Percentiles rank a stretch among this genome's conserved stretches.
These are phyloP conservation scores for Monodelphis domestica DNA, from an alignment of 2,797 vertebrate species.

Conservation along the genomic window DNA sequence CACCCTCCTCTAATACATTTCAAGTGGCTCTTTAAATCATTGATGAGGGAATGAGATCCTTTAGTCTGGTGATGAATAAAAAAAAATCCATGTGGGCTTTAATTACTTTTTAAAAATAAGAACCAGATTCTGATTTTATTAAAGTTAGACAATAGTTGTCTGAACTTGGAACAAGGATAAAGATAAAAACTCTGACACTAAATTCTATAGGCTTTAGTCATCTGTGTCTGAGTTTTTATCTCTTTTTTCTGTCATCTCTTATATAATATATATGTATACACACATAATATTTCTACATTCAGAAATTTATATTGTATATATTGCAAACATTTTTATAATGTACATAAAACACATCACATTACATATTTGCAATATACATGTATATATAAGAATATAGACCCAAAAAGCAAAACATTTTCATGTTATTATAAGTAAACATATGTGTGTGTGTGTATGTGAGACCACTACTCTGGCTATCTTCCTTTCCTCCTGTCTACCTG, in stretches of 20 bases:
- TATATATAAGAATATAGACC: neutral
- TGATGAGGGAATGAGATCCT: conserved; percentile 55
- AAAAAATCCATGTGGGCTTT: conserved; percentile 55
- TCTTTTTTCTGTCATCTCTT: neutral
- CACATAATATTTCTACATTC: too few relatives aligned
- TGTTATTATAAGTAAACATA: neutral
- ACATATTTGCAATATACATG: neutral
- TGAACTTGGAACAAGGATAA: conserved; percentile 11
- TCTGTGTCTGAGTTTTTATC: neutral
- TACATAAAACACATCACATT: neutral
- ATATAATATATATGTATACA: neutral
- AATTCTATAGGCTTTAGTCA: neutral
- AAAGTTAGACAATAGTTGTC: conserved; percentile 33
- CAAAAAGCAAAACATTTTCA: neutral
- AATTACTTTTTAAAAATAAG: conserved; percentile 66
- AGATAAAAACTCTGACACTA: conserved; percentile 1
- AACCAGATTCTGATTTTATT: conserved; percentile 41
- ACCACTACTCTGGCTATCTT: neutral
- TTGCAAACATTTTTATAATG: neutral
- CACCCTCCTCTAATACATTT: conserved; percentile 60
- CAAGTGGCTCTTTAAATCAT: conserved; percentile 68
- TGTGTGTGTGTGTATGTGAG: too few relatives aligned
- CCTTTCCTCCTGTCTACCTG: neutral
- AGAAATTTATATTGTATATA: neutral
- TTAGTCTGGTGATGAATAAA: conserved; percentile 41